A percentile compares a stretch with the other conserved stretches of the same genome.
Evolutionary conservation across 2,797 vertebrate species (phyloP).

Genomic region (Esox masquinongy): DNA sequence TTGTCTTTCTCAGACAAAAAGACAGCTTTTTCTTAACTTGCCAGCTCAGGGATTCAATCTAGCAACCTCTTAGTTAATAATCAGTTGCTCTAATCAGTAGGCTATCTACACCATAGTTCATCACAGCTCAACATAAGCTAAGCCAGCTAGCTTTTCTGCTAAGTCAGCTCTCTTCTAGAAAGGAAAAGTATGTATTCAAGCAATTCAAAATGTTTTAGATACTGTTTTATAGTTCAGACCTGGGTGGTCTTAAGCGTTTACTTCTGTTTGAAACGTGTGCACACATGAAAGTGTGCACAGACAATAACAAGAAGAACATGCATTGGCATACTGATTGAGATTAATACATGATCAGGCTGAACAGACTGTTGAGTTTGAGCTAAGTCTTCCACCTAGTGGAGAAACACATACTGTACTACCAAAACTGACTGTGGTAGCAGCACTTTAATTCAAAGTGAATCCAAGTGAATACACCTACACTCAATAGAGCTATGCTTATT

Average conservation of each 20-base stretch:
- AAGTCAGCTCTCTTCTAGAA: background rate
- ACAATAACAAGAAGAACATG: background rate
- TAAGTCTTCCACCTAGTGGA: constrained; percentile 46
- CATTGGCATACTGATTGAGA: background rate
- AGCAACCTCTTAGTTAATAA: background rate
- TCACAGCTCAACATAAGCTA: background rate
- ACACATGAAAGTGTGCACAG: constrained; percentile 7
- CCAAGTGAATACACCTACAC: background rate
- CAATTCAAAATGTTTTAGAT: constrained; percentile 22
- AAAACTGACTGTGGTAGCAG: background rate
- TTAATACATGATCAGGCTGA: background rate
- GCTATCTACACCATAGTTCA: background rate
- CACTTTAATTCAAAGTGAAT: background rate
- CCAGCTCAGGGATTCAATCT: background rate
- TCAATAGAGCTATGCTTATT: background rate
- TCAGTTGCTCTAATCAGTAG: background rate
- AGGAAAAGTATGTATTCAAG: constrained; percentile 8
- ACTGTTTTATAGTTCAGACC: constrained; percentile 2
- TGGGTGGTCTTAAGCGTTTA: constrained; percentile 8
- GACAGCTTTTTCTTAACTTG: background rate
- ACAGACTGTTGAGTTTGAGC: background rate
- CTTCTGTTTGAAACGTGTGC: constrained; percentile 7
- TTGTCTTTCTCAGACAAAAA: background rate
- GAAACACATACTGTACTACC: background rate
- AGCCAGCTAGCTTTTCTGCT: background rate